phyloP scores from a whole-genome alignment of 2,113 vertebrate species.

The Mola mola region DNA sequence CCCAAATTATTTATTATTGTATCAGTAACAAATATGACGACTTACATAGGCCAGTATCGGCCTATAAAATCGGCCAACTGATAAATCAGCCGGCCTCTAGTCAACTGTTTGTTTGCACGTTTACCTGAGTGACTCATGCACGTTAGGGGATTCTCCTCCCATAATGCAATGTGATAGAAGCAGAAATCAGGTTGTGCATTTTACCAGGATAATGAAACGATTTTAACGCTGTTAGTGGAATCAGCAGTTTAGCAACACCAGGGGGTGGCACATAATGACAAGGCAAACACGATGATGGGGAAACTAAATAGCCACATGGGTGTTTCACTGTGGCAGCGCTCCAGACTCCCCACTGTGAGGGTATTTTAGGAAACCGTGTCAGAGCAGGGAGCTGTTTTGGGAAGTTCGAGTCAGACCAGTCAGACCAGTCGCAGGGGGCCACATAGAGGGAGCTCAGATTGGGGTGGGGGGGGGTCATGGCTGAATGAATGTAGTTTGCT shows the following conservation, averaged over 20 bases:
- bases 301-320: slow-evolving; percentile 54
- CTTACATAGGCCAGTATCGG: too few species aligned
- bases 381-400: slow-evolving; percentile 25
- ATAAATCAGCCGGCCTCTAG: too few species aligned
- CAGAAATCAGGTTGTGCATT: background rate
- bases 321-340: slow-evolving; percentile 42
- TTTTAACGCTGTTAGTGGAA: background rate
- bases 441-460: slow-evolving; percentile 3
- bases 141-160: too few species aligned
- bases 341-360: slow-evolving; percentile 25
- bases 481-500: slow-evolving; percentile 9
- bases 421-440: background rate
- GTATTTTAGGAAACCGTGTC: slow-evolving; percentile 72
- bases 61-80: too few species aligned
- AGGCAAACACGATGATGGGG: slow-evolving; percentile 44
- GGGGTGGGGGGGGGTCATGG: slow-evolving; percentile 21
- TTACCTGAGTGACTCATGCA: too few species aligned
- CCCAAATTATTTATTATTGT: too few species aligned
- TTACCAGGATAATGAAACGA: background rate
- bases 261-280: slow-evolving; percentile 18
- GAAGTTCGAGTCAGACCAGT: slow-evolving; percentile 27
- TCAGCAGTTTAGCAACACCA: slow-evolving; percentile 8
- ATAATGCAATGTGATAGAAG: too few species aligned
- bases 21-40: too few species aligned
- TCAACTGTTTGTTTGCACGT: background rate